Conservation (phyloP, 2,113 vertebrate species). For the cat (Felis catus) region DNA sequence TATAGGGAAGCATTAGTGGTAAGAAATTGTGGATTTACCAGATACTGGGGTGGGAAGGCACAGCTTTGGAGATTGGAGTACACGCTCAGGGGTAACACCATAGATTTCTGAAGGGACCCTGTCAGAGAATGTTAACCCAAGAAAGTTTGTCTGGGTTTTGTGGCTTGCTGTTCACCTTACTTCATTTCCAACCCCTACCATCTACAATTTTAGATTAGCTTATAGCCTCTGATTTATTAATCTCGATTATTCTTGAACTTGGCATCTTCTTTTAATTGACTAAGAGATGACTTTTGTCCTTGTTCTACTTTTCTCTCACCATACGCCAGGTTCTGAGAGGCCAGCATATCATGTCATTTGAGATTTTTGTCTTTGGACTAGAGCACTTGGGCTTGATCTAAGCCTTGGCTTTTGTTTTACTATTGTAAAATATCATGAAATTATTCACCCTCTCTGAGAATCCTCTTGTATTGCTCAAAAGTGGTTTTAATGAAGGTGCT, state of each 20-base stretch:
- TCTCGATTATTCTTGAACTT: background rate
- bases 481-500: background rate
- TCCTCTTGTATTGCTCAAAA: slow-evolving; percentile 10
- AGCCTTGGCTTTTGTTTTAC: background rate
- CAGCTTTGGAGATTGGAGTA: background rate
- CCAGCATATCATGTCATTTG: background rate
- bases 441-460: background rate
- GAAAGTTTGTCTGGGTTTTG: background rate
- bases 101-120: background rate
- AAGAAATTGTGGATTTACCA: background rate
- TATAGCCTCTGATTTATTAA: slow-evolving; percentile 15
- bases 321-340: background rate
- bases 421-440: background rate
- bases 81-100: background rate
- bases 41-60: background rate
- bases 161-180: background rate
- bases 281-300: background rate
- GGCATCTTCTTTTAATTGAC: background rate
- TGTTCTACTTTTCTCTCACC: background rate
- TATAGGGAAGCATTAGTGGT: background rate
- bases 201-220: background rate
- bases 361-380: background rate
- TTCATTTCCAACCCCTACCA: background rate
- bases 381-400: background rate
- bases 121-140: background rate